Base-by-base conservation (phyloP, 2,888 invertebrate genomes). In the Volucella bombylans region DNA sequence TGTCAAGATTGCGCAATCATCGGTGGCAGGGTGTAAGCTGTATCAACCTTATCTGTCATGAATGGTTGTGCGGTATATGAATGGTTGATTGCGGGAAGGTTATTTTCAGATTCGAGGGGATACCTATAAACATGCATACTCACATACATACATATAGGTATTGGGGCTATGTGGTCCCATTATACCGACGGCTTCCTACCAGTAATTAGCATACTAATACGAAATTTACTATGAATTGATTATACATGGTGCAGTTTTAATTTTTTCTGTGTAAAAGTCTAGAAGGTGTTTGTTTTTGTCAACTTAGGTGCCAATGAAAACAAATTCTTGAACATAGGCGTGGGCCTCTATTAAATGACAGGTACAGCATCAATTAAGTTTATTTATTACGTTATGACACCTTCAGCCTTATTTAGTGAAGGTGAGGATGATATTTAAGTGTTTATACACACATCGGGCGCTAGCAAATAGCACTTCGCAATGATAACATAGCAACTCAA, bases 301-400 rank as follows among this genome's bases (percentile, higher is more conserved):
- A 79, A 79, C 38, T 69, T 52, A 79, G 74, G 74, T 73, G 78
- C 50, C 73, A 82, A 54, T 64, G 47, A 54, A 57, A 69, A 74
- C 54, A 69, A 52, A 43, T 78, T 41, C 23, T 69, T 73, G 9
- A 64, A 78, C 47, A 64, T 18, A 52, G 69, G 69, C 54, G 82
- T 83, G 52, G 82, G 79, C 57, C 18, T 12, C 8, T n/a, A 64
- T 9, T 54, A 49, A 64, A 71, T 72, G 77, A 68, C 78, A 73
- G 52, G 39, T 38, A 57, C 0, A 68, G 47, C 18, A 61, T 68
- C 62, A 69, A 73, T 82, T 73, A 49, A 59, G 52, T 43, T 73
- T 79, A 54, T 74, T 78, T 12, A 79, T 68, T 61, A 67, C 39
- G 23, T 41, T 41, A 10, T 18, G 38, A 54, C 18, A 4, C 38